These are phyloP conservation scores for Tribolium castaneum DNA, from an alignment of 1,140 invertebrate species.

Conservation along the genomic window DNA sequence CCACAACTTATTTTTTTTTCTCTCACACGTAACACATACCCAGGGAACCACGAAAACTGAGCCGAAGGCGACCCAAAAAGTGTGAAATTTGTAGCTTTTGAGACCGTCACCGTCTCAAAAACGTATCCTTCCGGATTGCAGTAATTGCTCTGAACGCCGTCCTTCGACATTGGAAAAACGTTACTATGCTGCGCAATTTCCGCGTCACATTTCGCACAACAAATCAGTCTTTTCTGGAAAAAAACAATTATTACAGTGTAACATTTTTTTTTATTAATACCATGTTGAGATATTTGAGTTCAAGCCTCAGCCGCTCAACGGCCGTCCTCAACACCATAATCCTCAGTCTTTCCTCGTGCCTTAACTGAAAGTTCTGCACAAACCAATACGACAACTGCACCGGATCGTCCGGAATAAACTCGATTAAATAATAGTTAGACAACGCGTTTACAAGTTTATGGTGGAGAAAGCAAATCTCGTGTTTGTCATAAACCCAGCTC, in stretches of 20 bases:
- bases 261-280: too few relatives aligned
- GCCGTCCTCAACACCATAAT: slow-evolving; percentile 57
- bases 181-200: slow-evolving; percentile 75
- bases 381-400: slow-evolving; percentile 62
- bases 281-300: slow-evolving; percentile 51
- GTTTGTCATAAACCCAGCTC: slow-evolving; percentile 59
- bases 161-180: slow-evolving; percentile 84
- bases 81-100: slow-evolving; percentile 70
- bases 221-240: slow-evolving; percentile 70
- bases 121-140: slow-evolving; percentile 84
- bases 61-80: slow-evolving; percentile 71
- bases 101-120: slow-evolving; percentile 84
- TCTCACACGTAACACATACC: slow-evolving; percentile 65
- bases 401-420: slow-evolving; percentile 60
- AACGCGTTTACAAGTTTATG: slow-evolving; percentile 52
- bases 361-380: slow-evolving; percentile 62
- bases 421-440: slow-evolving; percentile 54
- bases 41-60: slow-evolving; percentile 88
- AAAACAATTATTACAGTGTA: too few relatives aligned
- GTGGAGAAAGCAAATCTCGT: slow-evolving; percentile 59
- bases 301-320: slow-evolving; percentile 58
- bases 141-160: slow-evolving; percentile 84
- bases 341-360: slow-evolving; percentile 57
- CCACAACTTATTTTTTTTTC: too few relatives aligned
- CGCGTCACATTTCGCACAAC: slow-evolving; percentile 73